These are phyloP conservation scores for Acanthiza pusilla DNA, from an alignment of 2,797 vertebrate genomes.

Conservation along the genomic window DNA sequence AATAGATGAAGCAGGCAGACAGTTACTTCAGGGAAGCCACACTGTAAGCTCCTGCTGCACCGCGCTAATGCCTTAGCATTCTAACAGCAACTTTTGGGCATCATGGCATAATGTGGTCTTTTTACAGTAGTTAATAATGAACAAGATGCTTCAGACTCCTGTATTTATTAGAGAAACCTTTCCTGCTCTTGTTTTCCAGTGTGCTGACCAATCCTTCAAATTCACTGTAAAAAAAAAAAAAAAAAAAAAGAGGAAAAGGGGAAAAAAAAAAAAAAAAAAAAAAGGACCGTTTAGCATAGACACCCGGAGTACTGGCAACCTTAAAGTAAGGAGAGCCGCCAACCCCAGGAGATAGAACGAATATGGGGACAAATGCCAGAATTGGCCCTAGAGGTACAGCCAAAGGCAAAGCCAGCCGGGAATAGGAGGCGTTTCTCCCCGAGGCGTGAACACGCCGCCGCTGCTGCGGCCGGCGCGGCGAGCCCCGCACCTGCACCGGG, in stretches of 20 bases:
- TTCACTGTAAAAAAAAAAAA: neutral
- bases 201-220: neutral
- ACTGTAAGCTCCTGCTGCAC: neutral
- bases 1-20: neutral
- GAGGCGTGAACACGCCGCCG: neutral
- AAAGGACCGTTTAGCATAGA: neutral
- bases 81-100: neutral
- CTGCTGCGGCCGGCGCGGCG: neutral
- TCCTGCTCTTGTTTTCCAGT: neutral
- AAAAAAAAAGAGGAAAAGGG: too few species aligned
- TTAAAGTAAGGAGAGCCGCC: too few species aligned
- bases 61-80: neutral
- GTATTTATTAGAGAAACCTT: neutral
- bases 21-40: neutral
- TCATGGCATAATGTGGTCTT: accelerated
- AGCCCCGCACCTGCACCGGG: neutral
- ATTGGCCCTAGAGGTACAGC: accelerated
- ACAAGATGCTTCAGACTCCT: neutral
- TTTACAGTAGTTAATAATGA: neutral
- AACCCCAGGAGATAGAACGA: accelerated
- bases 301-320: accelerated
- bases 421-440: neutral
- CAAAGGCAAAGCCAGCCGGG: neutral
- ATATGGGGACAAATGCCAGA: accelerated
- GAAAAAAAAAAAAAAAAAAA: neutral